Evolutionary conservation across 2,888 invertebrate genomes (phyloP), one percentile per base, ranked within the genome.

Genomic region (Geotrupes spiniger): DNA sequence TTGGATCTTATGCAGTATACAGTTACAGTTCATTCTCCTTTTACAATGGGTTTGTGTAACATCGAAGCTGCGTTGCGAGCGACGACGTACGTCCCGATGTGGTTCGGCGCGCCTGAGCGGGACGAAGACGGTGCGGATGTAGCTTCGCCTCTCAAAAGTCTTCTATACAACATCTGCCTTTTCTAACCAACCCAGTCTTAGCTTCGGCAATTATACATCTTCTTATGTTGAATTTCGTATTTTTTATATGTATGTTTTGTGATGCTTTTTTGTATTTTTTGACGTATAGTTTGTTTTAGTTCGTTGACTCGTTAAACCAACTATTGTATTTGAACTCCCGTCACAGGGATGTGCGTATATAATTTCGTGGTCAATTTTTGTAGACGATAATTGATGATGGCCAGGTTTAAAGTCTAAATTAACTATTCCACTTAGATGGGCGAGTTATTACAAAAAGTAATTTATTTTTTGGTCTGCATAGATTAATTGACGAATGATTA

Each of bases 181-280:
- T 65, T 66, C 66, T 68, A 69, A 66, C 71, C 72, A 72, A 72
- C 70, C 70, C 64, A 63, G 65, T 63, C 63, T 64, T 62, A 60
- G 66, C 64, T 63, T 60, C 61, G 61, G 63, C 66, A 69, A 69
- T 70, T 69, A 69, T 60, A 57, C 53, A 54, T 56, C 50, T 58
- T 59, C 58, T 58, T 53, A 44, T 42, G 48, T 58, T 58, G 41
- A 47, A 53, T 47, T 45, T 52, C 28, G 21, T 36, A 43, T 48
- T 54, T 55, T 55, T 52, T 56, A 16, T n/a, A 21, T 21, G 21
- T 21, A 21, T 21, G 21, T 21, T 21, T 21, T 21, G 6, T 21
- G 6, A 21, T 21, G 21, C 3, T 3, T 21, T 3, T 21, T 21
- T 21, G 21, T 21, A 21, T 21, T 21, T 21, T 21, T 21, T 53